Evolutionary conservation across 2,113 vertebrate species (phyloP), one percentile per base, ranked within the genome.

Genomic region (Crocuta crocuta): DNA sequence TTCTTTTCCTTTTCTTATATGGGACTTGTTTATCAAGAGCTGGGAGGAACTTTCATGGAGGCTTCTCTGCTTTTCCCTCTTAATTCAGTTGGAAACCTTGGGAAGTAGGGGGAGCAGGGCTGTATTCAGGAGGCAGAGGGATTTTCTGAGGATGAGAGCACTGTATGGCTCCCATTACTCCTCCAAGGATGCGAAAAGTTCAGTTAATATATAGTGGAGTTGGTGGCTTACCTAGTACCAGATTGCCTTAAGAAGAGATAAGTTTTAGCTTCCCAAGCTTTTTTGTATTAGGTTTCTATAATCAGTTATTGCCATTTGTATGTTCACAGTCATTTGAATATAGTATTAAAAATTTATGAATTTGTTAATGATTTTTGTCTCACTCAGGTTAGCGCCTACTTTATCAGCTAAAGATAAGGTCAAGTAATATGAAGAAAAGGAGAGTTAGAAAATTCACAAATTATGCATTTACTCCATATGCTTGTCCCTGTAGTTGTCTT

Each of bases 381-480:
- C 35, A 66, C 35, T 81, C 58, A 43, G 19, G 26, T 33, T 79
- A 55, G 76, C 55, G 21, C 43, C 81, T 79, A 61, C 61, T 84
- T 70, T 55, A 43, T 83, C 43, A 95, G 39, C 33, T 58, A 39
- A 87, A 79, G 53, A 43, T 91, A 87, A 82, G 81, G 82, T 97
- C 24, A 87, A 53, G 21, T 87, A 63, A n/a, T 87, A 50, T 9
- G 35, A 95, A 15, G 26, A 94, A 81, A 53, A 71, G 31, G 28
- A 83, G 48, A 81, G 12, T 82, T 71, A 93, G 35, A 33, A 93
- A 76, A 71, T 78, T 63, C 5, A 53, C 39, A 58, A 48, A 53
- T 93, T 65, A 24, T 96, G 17, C 16, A 5, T 55, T 87, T 82
- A 70, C 13, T 78, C 74, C 74, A 7, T 9, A 16, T 76, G 12